A percentile compares a stretch with the other conserved stretches of the same genome.
Evolutionary conservation across 2,113 vertebrate genomes (phyloP).

Genomic region (Illadopsis cleaveri): DNA sequence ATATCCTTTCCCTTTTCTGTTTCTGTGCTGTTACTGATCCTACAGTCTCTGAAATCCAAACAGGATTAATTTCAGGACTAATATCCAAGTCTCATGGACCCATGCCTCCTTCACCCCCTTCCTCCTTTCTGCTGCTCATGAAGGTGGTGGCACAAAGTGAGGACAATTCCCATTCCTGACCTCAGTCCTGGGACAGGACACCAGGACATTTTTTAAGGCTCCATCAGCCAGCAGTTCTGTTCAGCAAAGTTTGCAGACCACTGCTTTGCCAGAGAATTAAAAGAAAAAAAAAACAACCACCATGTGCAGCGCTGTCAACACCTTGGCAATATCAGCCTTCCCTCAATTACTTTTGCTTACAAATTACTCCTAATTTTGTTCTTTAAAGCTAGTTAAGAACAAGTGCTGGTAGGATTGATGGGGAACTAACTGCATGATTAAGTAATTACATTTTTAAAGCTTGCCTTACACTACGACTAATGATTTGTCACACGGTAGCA

Average conservation of each 20-base stretch:
- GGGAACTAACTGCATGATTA: conserved; percentile 81
- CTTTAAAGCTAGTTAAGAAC: conserved; percentile 83
- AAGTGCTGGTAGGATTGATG: conserved; percentile 81
- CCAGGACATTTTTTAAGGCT: not conserved
- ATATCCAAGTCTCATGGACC: not conserved
- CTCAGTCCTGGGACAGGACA: not conserved
- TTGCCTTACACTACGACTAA: conserved; percentile 77
- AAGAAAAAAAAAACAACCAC: conserved; percentile 37
- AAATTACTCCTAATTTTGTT: conserved; percentile 84
- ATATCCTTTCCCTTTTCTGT: not conserved
- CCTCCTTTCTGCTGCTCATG: not conserved
- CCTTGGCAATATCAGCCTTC: conserved; percentile 79
- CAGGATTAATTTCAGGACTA: not conserved
- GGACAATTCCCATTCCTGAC: not conserved
- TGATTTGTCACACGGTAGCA: conserved; percentile 75
- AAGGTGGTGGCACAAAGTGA: not conserved
- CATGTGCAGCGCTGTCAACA: conserved; percentile 74
- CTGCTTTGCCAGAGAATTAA: conserved; percentile 22
- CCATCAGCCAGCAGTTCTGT: not conserved
- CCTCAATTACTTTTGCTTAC: conserved; percentile 84
- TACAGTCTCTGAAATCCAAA: not conserved
- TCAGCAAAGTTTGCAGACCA: conserved; percentile 43
- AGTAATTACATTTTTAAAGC: conserved; percentile 84
- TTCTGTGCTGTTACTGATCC: not conserved
- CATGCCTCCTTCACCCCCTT: rapidly evolving